Base-by-base conservation (phyloP, 2,797 vertebrate species). In the Alexandromys oeconomus region DNA sequence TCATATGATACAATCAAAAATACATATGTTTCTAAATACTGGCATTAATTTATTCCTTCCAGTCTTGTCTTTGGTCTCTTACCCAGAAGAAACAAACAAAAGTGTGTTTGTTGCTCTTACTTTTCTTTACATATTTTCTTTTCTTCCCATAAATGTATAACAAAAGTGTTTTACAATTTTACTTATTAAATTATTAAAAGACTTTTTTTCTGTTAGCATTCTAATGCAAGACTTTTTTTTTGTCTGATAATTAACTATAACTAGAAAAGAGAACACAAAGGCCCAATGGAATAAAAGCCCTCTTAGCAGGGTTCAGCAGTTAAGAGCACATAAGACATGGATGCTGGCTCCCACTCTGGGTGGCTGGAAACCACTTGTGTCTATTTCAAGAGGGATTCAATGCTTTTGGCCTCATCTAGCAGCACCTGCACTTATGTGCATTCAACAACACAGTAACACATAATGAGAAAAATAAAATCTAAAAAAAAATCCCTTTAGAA, bases 221-320 rank as follows among this genome's bases (percentile, higher is more conserved):
- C 93, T 93, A 91, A 82, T 65, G 17, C 40, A 76, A 63, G 71
- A 43, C 25, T 25, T 13, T 19, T 25, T n/a, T 19, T 73, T 40
- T 93, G 25, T 87, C 65, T 96, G 51, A 89, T 87, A 93, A 79
- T 91, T 76, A 93, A 87, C 12, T 86, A 59, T 89, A 89, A 92
- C 93, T 91, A 93, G 51, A 80, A 95, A 93, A 91, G n/a, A 93
- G 78, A 43, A 85, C 69, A 27, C 80, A 87, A 87, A 6, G 85
- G 29, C 54, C 48, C 29, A 46, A 57, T 37, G 27, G 37, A 85
- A 77, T 88, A 74, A 27, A 87, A 40, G 48, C 0, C 25, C 2
- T 13, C 29, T 87, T 21, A 73, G 0, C 85, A 73, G 48, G 15
- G 31, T 12, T n/a, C 29, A 48, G 1, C 43, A 25, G 63, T 69